Percentiles rank a stretch among this genome's conserved stretches.
Evolutionary conservation across 2,888 invertebrate genomes (phyloP).

Genomic region (Acanthosepion pharaonis): DNA sequence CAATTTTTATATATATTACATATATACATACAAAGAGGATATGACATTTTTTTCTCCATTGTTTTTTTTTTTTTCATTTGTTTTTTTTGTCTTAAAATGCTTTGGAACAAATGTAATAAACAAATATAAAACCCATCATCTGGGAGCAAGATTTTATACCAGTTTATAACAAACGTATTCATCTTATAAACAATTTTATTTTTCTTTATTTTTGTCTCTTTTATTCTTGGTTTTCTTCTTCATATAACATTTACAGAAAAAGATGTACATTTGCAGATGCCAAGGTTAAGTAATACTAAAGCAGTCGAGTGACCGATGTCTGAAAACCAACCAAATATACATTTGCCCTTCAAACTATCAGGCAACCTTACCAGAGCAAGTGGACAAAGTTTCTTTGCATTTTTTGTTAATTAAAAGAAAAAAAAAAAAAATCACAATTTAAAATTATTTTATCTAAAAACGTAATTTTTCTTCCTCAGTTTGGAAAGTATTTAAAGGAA

Average conservation of each 20-base stretch:
- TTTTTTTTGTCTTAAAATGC: background rate
- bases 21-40: conserved; percentile 2
- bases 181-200: background rate
- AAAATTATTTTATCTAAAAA: background rate
- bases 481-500: background rate
- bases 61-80: background rate
- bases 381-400: background rate
- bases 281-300: background rate
- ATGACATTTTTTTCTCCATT: background rate
- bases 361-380: background rate
- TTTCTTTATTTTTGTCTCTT: background rate
- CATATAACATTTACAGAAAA: background rate
- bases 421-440: background rate
- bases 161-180: background rate
- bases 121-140: background rate
- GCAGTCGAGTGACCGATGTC: background rate
- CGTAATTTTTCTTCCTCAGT: background rate
- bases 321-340: background rate
- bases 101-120: background rate
- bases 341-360: background rate
- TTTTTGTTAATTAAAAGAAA: background rate
- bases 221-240: background rate
- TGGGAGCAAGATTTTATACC: background rate
- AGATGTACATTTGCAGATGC: background rate
- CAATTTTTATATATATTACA: background rate